Evolutionary conservation across 35 echinoderm and acorn worm species (phyloP).

Genomic region (Diadema setosum): DNA sequence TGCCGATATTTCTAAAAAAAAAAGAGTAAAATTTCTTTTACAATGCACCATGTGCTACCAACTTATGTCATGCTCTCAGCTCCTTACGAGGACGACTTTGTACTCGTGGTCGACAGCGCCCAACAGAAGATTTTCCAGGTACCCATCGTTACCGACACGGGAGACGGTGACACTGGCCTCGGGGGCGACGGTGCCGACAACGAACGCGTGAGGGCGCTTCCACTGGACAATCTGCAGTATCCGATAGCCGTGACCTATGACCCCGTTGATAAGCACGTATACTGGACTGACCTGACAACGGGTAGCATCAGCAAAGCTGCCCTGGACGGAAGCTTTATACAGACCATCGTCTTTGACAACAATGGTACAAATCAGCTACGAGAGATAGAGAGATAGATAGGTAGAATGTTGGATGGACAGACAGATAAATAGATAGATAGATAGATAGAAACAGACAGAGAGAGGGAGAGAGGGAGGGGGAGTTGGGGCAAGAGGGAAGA

Average conservation of each 20-base stretch:
- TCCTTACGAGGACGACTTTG: background rate
- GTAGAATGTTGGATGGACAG: no score
- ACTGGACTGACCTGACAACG: constrained; percentile 33
- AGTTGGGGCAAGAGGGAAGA: no score
- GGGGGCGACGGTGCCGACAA: background rate
- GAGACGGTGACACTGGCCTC: background rate
- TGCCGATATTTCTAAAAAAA: no score
- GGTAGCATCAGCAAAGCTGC: background rate
- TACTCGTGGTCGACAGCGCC: constrained; percentile 32
- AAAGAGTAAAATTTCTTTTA: no score
- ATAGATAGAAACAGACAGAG: no score
- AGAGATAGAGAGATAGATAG: no score
- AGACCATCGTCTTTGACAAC: background rate
- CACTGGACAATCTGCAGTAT: constrained; percentile 22
- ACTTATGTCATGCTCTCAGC: no score
- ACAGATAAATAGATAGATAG: no score
- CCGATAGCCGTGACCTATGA: constrained; percentile 35
- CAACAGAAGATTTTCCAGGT: constrained; percentile 29
- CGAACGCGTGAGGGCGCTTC: background rate
- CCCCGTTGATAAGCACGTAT: constrained; percentile 31
- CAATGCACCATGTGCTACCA: no score
- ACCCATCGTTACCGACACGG: background rate
- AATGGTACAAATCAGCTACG: no score
- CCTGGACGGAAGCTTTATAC: constrained; percentile 22
- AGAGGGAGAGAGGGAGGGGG: no score